Conservation (phyloP, 2,888 invertebrate genomes). For the Cerastis leucographa region DNA sequence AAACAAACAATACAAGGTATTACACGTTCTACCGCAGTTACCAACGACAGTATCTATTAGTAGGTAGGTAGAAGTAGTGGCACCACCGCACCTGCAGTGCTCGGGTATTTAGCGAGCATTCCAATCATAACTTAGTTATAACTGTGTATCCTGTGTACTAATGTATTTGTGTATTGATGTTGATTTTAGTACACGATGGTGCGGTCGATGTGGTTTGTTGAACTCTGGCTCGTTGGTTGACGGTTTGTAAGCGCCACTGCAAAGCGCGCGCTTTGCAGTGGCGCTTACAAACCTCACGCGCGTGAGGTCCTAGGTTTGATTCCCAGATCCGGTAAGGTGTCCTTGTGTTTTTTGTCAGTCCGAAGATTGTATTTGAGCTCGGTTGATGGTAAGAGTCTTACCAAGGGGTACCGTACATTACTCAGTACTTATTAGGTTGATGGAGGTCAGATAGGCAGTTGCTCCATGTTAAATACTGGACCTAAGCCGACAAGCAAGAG, state of each 20-base stretch:
- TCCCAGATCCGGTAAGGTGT: background rate
- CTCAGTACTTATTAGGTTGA: no score
- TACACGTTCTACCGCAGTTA: conserved; percentile 3
- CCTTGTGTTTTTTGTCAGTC: background rate
- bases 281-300: background rate
- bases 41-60: background rate
- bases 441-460: no score
- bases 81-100: conserved; percentile 26
- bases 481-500: background rate
- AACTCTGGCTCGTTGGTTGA: background rate
- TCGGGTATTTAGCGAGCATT: conserved; percentile 49
- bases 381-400: no score
- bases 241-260: background rate
- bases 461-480: no score
- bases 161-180: conserved; percentile 25
- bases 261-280: accelerated
- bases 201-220: background rate
- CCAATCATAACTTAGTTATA: conserved; percentile 45
- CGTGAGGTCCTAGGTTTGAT: background rate
- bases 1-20: background rate
- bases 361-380: no score
- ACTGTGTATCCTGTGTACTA: conserved; percentile 13
- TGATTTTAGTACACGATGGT: background rate
- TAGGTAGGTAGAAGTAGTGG: conserved; percentile 1
- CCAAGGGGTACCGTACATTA: no score